Conservation (phyloP, 2,888 invertebrate species). For the Ellobium chinense region DNA sequence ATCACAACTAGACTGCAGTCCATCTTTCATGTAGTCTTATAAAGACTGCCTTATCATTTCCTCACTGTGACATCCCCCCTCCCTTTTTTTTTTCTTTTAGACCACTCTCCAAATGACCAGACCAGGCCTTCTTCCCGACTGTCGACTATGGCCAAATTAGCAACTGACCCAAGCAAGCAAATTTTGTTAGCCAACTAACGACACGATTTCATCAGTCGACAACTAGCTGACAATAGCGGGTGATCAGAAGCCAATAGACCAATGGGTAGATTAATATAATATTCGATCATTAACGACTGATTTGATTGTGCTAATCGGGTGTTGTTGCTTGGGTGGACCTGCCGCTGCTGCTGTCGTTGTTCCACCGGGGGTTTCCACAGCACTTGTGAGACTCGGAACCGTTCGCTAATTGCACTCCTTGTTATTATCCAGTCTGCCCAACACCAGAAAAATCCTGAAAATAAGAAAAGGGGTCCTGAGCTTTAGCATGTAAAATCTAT, state of each 20-base stretch:
- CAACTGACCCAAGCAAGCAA: neutral
- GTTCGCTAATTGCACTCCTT: neutral
- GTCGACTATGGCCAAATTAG: too few relatives aligned
- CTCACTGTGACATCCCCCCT: too few relatives aligned
- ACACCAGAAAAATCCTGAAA: too few relatives aligned
- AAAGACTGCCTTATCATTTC: too few relatives aligned
- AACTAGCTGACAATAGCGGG: slow-evolving; percentile 17
- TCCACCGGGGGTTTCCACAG: neutral
- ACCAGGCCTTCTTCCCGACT: too few relatives aligned
- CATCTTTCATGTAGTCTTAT: too few relatives aligned
- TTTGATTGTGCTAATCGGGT: slow-evolving; percentile 19
- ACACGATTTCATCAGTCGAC: neutral
- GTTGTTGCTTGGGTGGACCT: neutral
- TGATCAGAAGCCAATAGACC: slow-evolving; percentile 18
- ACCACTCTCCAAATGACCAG: too few relatives aligned
- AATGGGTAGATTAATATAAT: slow-evolving; percentile 17
- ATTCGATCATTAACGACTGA: slow-evolving; percentile 21
- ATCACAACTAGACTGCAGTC: too few relatives aligned
- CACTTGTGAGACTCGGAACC: neutral
- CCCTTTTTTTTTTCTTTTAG: too few relatives aligned
- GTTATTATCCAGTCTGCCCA: too few relatives aligned
- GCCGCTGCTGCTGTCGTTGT: neutral
- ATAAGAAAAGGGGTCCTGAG: too few relatives aligned
- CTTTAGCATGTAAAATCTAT: too few relatives aligned
- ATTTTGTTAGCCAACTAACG: neutral